Evolutionary conservation across 92 coral and sea anemone species (phyloP), one percentile per base, ranked within the genome.

Genomic region (Meandrina meandrites): DNA sequence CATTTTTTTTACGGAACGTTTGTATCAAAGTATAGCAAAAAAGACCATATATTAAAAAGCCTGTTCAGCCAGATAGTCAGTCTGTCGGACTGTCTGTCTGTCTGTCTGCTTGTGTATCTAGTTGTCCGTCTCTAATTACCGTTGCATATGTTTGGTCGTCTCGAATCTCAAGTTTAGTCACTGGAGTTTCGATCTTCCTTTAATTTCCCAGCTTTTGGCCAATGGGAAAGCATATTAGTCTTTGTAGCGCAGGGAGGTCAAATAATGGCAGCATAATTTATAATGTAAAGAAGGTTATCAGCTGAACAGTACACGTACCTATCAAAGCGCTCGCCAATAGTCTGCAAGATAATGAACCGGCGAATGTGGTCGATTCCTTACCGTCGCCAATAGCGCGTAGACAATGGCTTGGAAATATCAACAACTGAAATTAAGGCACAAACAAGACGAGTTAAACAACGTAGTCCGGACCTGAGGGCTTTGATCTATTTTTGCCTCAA

Each of bases 241-340:
- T 64, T 1, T 60, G 18, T 22, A n/a, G 35, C 0, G 31, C 7
- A 64, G 31, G 71, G 30, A 27, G 5, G 4, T 64, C 17, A 66
- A 22, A 66, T 28, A 66, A 27, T 12, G 4, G 35, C 35, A 13
- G 35, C 71, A 60, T 22, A 60, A n/a, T 27, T 60, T 24, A 42
- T 32, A 28, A 22, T 35, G 34, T 17, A 24, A 14, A 21, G 5
- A 45, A 17, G n/a, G 5, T 24, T 34, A 13, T 60, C 28, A 37
- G 35, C 14, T 30, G 24, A 19, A 13, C 5, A 21, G 22, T 78
- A 15, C 16, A 85, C 94, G 77, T 45, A 92, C 95, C 95, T 67
- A 87, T 47, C 79, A 92, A 78, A 28, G 95, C 93, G 1, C 93
- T 92, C 32, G 91, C 93, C 54, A 92, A 45, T 14, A 92, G 80